Base-by-base conservation (phyloP, 1,140 invertebrate genomes). In the Lanistes nyassanus region DNA sequence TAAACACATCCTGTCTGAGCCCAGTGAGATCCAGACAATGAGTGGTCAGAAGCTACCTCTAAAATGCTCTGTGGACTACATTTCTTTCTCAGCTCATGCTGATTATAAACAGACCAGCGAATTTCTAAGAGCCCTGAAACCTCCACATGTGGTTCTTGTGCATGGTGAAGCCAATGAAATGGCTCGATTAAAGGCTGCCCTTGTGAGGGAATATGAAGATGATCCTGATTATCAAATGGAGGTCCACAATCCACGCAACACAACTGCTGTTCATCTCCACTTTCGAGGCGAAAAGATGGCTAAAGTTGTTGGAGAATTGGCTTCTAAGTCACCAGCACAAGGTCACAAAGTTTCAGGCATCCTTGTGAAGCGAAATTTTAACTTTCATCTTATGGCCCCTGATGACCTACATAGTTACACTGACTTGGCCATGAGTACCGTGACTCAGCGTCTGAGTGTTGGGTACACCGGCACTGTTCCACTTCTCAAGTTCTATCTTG, bases 151-250 rank as follows among this genome's bases (percentile, higher is more conserved):
- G 65, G 96, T 98, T 21, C 90, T 99, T 31, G 98, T 99, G 0
- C 98, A 99, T 88, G 98, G 98, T 1, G 98, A 99, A 89, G 95
- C 97, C 86, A 99, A 99, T 89, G 98, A 99, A 91, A 99, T 99
- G 98, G 94, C 93, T 4, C 92, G 98, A 36, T 89, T 99, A 62
- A 98, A 98, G 90, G 94, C 96, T 62, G 98, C 97, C 0, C 90
- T 99, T 29, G 93, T 96, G 82, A 90, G 98, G 23, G 97, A 99
- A 88, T 99, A 99, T 86, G 96, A 97, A 89, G 95, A 96, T 81
- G 94, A 96, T 85, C 92, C 93, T 23, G 94, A 94, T 81, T 94
- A 94, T 16, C 92, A 93, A n/a, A 96, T 99, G 80, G 92, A 95
- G 79, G 93, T 99, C 55, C 95, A 99, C 88, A 99, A 98, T 91